Conservation (phyloP, 2,888 invertebrate genomes). For the Diplolepis rosae region DNA sequence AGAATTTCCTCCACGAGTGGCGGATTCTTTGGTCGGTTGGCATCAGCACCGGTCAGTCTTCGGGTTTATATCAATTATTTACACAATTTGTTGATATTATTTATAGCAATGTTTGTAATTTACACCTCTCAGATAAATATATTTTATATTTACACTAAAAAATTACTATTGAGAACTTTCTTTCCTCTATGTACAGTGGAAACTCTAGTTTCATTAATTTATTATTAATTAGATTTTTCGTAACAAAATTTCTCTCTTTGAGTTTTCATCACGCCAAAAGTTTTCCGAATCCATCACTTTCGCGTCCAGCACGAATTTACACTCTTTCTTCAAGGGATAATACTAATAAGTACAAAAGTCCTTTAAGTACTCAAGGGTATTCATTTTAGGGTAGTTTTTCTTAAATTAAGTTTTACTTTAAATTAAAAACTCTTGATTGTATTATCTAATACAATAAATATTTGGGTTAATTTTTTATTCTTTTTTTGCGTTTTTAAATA, state of each 20-base stretch:
- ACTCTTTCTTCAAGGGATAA: constrained; percentile 21
- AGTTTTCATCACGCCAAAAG: neutral
- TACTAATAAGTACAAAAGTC: neutral
- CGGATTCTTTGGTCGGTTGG: constrained; percentile 71
- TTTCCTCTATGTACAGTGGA: constrained; percentile 10
- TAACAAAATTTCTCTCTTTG: constrained; percentile 5
- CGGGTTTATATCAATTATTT: constrained; percentile 62
- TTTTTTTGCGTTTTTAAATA: neutral
- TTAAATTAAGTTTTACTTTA: neutral
- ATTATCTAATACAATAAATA: neutral
- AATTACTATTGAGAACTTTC: constrained; percentile 15
- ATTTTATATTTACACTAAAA: constrained; percentile 24
- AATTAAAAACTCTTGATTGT: neutral
- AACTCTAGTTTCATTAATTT: constrained; percentile 6
- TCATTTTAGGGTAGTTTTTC: no score
- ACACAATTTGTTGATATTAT: constrained; percentile 37
- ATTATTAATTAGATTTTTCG: neutral
- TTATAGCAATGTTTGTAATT: constrained; percentile 26
- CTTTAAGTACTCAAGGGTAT: neutral
- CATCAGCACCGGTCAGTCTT: constrained; percentile 72
- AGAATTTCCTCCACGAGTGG: constrained; percentile 45
- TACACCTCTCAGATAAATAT: constrained; percentile 21
- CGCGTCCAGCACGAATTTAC: constrained; percentile 59
- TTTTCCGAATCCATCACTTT: constrained; percentile 26
- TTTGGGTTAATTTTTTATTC: neutral